phyloP scores from a whole-genome alignment of 2,888 invertebrate species.

The Nomada ferruginata region DNA sequence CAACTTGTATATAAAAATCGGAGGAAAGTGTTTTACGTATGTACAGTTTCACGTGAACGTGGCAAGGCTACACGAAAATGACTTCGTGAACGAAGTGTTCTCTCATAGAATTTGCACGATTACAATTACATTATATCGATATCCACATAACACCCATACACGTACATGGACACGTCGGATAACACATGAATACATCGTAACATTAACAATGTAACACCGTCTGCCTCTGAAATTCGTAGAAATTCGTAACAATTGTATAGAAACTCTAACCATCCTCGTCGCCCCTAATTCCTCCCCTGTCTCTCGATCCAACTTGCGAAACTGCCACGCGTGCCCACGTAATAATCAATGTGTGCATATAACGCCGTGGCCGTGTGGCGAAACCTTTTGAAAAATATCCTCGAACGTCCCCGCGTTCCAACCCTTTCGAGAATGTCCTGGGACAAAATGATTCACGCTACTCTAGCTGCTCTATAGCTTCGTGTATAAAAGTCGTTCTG shows the following conservation, averaged over 20 bases:
- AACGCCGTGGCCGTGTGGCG: not conserved
- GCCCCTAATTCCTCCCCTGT: not conserved
- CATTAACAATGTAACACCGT: slow-evolving; percentile 10
- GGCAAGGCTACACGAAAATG: slow-evolving; percentile 43
- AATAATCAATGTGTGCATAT: too few relatives aligned
- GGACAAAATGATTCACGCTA: slow-evolving; percentile 26
- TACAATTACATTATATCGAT: slow-evolving; percentile 30
- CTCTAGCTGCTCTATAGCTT: slow-evolving; percentile 49
- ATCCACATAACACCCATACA: slow-evolving; percentile 48
- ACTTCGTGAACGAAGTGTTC: slow-evolving; percentile 25
- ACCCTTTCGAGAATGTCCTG: not conserved
- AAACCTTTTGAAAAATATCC: slow-evolving; percentile 31
- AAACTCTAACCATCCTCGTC: slow-evolving; percentile 31
- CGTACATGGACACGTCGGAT: slow-evolving; percentile 52
- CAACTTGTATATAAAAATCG: slow-evolving; percentile 45
- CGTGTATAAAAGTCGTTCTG: slow-evolving; percentile 55
- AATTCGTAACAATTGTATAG: slow-evolving; percentile 52
- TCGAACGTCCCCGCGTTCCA: not conserved
- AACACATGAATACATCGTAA: slow-evolving; percentile 47
- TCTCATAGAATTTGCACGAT: slow-evolving; percentile 32
- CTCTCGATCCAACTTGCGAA: not conserved
- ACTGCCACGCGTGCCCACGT: not conserved
- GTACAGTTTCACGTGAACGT: slow-evolving; percentile 48
- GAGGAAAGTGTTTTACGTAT: slow-evolving; percentile 30
- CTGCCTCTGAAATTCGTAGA: slow-evolving; percentile 35